Base-by-base conservation (phyloP, 2,113 vertebrate genomes). In the Cephalophus harveyi region DNA sequence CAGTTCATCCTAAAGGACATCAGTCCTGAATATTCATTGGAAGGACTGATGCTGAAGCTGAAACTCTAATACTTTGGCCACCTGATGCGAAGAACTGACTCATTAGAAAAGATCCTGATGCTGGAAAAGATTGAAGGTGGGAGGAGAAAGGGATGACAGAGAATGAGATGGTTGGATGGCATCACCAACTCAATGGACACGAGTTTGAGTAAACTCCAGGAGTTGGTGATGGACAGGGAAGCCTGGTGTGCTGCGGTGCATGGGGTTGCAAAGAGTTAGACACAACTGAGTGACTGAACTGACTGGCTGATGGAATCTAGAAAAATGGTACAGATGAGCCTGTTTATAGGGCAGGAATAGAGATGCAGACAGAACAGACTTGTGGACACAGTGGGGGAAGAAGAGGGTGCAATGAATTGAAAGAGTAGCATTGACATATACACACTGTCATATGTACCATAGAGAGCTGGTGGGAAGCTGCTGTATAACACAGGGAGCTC, bases 211-310 rank as follows among this genome's bases (percentile, higher is more conserved):
- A 12, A 36, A 71, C n/a, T 40, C 10, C 19, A 3, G 67, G 9
- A 71, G n/a, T 23, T 71, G 19, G n/a, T 40, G n/a, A 71, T 71
- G n/a, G n/a, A 71, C 64, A 23, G 19, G n/a, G n/a, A 71, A 19
- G 19, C 10, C 67, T 71, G 67, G 67, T 1, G 0, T 40, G 67
- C 67, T 71, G n/a, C 0, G 0, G 19, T 71, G 9, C 67, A 36
- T 23, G n/a, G n/a, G 67, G 67, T 12, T 23, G n/a, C 67, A 71
- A 23, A 71, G 67, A 71, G n/a, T 23, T 1, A 6, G 19, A 74
- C 67, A 74, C 19, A 74, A 71, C n/a, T 71, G 67, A 74, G 67
- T 40, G n/a, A 40, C n/a, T 36, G n/a, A 23, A 40, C 67, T 71
- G n/a, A 36, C 7, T n/a, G 33, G 17, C n/a, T 74, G n/a, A 74